Evolutionary conservation across 2,888 invertebrate species (phyloP).

Genomic region (Lasioglossum malachurum): DNA sequence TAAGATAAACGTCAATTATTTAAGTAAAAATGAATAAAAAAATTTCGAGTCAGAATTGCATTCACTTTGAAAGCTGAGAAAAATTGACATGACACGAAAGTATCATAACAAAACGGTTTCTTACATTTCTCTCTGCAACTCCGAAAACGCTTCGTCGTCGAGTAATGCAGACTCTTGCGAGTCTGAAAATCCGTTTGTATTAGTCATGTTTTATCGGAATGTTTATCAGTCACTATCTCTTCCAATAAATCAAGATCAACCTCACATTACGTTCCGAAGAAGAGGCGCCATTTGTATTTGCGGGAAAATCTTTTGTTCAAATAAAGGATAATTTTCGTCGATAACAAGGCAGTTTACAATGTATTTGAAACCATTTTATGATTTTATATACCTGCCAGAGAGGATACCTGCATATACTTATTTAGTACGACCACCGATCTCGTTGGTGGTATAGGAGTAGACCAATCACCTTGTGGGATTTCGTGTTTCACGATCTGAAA

Average conservation of each 20-base stretch:
- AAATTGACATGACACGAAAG: neutral
- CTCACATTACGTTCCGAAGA: neutral
- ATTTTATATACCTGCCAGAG: no score
- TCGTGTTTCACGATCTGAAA: no score
- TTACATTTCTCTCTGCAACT: constrained; percentile 62
- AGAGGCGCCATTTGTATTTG: constrained; percentile 46
- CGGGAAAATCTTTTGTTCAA: constrained; percentile 52
- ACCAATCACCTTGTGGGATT: no score
- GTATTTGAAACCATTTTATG: no score
- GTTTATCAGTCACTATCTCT: neutral
- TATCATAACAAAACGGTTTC: constrained; percentile 9
- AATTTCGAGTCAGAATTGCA: neutral
- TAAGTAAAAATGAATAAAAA: neutral
- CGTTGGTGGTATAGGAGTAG: no score
- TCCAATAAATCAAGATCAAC: neutral
- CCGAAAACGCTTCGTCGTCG: constrained; percentile 60
- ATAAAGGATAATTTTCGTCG: constrained; percentile 35
- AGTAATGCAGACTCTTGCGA: constrained; percentile 71
- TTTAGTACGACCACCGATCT: no score
- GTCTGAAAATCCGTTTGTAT: constrained; percentile 60
- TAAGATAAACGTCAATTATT: neutral
- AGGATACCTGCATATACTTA: no score
- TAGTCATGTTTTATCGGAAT: constrained; percentile 53
- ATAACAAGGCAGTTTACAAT: neutral
- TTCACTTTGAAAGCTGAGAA: neutral